Conservation (phyloP, 2,113 vertebrate species). For the Labeo catla region DNA sequence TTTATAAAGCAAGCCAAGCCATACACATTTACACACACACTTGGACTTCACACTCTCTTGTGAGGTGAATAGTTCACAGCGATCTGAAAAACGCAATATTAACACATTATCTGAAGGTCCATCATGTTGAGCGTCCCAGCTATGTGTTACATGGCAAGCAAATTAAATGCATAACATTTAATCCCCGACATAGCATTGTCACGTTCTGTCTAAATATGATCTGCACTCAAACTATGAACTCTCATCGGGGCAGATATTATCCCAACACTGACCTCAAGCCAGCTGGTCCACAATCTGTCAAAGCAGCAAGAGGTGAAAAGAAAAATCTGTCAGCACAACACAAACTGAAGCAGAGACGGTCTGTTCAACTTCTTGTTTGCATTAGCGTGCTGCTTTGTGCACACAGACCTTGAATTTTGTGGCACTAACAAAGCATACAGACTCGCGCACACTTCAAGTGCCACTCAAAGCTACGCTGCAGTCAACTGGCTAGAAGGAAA, state of each 20-base stretch:
- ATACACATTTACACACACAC: conserved; percentile 10
- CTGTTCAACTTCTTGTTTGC: conserved; percentile 71
- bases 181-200: not conserved
- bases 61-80: conserved; percentile 5
- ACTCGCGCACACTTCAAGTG: conserved; percentile 58
- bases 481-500: conserved; percentile 62
- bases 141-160: conserved; percentile 6
- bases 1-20: conserved; percentile 65
- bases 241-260: conserved; percentile 16
- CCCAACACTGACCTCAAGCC: conserved; percentile 16
- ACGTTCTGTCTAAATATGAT: conserved; percentile 12
- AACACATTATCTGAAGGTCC: conserved; percentile 7
- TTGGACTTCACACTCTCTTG: conserved; percentile 1
- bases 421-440: conserved; percentile 48
- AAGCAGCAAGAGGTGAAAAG: conserved; percentile 44
- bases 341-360: conserved; percentile 60
- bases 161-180: not conserved
- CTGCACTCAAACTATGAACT: conserved; percentile 18
- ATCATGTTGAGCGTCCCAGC: not conserved
- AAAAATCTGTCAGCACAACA: conserved; percentile 49
- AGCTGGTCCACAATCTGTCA: conserved; percentile 50
- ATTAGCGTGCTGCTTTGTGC: conserved; percentile 58
- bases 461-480: conserved; percentile 59
- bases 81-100: not conserved
- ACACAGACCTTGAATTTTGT: conserved; percentile 63